Evolutionary conservation across 1,140 invertebrate species (phyloP).

Genomic region (Drosophila tani): DNA sequence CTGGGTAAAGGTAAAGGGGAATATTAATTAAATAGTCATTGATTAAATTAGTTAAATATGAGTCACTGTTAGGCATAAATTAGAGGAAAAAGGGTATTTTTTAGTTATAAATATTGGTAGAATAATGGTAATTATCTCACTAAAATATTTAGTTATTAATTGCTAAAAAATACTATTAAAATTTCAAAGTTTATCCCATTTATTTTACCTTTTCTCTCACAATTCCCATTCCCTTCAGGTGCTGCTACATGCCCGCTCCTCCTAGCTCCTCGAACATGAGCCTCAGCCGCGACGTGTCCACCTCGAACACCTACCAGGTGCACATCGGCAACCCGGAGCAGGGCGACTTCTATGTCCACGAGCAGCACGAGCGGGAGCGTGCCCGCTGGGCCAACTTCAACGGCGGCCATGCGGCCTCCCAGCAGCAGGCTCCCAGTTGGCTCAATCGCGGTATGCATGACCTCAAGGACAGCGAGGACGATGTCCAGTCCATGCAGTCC

Average conservation of each 20-base stretch:
- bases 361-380: slow-evolving; percentile 86
- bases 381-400: slow-evolving; percentile 87
- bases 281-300: slow-evolving; percentile 77
- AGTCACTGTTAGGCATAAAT: background rate
- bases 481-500: slow-evolving; percentile 83
- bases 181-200: background rate
- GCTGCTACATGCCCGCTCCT: slow-evolving; percentile 58
- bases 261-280: slow-evolving; percentile 68
- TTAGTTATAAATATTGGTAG: too few relatives aligned
- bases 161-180: too few relatives aligned
- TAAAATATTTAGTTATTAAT: too few relatives aligned
- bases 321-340: slow-evolving; percentile 69
- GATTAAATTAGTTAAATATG: background rate
- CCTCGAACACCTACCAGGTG: slow-evolving; percentile 79
- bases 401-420: slow-evolving; percentile 19
- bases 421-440: slow-evolving; percentile 67
- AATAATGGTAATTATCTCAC: too few relatives aligned
- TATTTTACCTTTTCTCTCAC: too few relatives aligned
- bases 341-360: slow-evolving; percentile 69
- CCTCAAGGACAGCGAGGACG: slow-evolving; percentile 81
- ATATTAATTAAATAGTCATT: slow-evolving; percentile 4
- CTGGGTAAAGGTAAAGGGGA: background rate
- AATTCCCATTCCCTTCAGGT: slow-evolving; percentile 9
- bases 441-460: slow-evolving; percentile 75
- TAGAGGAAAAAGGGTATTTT: background rate